These are phyloP conservation scores for Oostethus manadensis DNA, from an alignment of 2,113 vertebrate genomes.

Conservation along the genomic window DNA sequence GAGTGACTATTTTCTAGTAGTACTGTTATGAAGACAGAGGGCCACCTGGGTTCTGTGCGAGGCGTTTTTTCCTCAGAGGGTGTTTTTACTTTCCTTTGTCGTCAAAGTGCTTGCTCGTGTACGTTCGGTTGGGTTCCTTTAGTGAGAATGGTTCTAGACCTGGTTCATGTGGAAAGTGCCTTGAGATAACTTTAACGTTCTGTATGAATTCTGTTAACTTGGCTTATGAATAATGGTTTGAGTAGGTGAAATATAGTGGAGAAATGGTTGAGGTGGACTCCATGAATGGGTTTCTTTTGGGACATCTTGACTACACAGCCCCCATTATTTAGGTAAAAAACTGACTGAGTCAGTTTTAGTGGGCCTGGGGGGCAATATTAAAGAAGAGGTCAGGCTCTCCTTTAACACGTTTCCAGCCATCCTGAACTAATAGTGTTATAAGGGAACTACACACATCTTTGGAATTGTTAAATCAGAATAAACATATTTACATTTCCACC, in stretches of 20 bases:
- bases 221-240: not conserved
- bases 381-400: not conserved
- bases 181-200: no score
- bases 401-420: not conserved
- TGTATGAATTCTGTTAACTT: no score
- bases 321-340: not conserved
- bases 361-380: not conserved
- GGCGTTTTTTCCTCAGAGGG: no score
- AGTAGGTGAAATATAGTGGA: slow-evolving; percentile 8
- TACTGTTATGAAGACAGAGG: no score
- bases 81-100: no score
- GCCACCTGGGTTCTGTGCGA: no score
- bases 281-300: slow-evolving; percentile 35
- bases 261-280: not conserved
- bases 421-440: not conserved
- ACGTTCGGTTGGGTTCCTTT: no score
- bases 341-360: slow-evolving; percentile 17
- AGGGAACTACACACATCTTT: not conserved
- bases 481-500: not conserved
- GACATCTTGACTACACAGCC: slow-evolving; percentile 1
- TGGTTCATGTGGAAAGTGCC: no score
- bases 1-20: no score
- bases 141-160: no score
- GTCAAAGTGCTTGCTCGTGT: no score
- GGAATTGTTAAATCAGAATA: not conserved